Conservation (phyloP, 2,888 invertebrate species). For the Pachliopta kotzebuea region DNA sequence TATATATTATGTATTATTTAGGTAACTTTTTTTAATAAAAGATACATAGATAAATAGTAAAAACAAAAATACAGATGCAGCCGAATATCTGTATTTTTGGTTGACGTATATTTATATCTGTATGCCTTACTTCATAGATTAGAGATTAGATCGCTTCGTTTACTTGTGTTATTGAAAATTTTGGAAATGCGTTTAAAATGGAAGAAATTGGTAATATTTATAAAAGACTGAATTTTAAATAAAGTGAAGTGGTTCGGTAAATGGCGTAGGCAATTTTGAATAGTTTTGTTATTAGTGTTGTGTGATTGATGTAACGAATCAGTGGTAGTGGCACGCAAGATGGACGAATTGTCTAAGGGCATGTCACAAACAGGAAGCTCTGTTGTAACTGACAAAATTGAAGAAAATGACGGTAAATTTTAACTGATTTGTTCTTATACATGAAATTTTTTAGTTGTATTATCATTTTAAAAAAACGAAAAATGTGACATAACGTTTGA, state of each 20-base stretch:
- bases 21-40: background rate
- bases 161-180: constrained; percentile 50
- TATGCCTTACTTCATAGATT: constrained; percentile 39
- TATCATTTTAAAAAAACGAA: background rate
- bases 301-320: constrained; percentile 77
- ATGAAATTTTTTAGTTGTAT: background rate
- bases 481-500: background rate
- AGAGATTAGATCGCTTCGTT: constrained; percentile 53
- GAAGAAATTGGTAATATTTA: constrained; percentile 57
- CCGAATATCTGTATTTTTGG: constrained; percentile 3
- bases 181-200: constrained; percentile 66
- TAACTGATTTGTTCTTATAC: constrained; percentile 21
- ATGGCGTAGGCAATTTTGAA: constrained; percentile 51
- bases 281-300: constrained; percentile 62
- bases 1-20: background rate
- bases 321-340: constrained; percentile 70
- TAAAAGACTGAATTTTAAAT: constrained; percentile 57
- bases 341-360: constrained; percentile 80
- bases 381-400: constrained; percentile 75
- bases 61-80: too few relatives aligned
- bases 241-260: constrained; percentile 57
- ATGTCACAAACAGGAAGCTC: constrained; percentile 80
- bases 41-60: background rate
- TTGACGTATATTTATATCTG: background rate
- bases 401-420: constrained; percentile 71